phyloP scores from a whole-genome alignment of 2,888 invertebrate genomes.

The Caenorhabditis sp. region DNA sequence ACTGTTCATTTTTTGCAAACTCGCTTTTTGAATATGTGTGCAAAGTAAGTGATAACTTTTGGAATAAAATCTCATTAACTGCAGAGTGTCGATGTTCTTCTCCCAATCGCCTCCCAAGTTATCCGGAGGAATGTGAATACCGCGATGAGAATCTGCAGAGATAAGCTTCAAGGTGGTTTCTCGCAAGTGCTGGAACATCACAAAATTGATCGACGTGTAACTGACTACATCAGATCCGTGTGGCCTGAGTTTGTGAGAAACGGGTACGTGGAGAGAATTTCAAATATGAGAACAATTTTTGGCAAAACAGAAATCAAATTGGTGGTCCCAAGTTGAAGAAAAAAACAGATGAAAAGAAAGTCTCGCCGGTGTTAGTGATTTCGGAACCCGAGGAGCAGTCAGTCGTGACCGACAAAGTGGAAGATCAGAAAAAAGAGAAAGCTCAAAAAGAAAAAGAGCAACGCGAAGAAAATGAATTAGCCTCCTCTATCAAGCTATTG shows the following conservation, averaged over 20 bases:
- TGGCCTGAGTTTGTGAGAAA: constrained; percentile 69
- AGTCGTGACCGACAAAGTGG: background rate
- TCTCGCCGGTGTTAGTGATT: background rate
- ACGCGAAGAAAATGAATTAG: constrained; percentile 32
- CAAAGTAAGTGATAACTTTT: constrained; percentile 52
- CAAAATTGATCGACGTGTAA: constrained; percentile 66
- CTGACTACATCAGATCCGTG: constrained; percentile 60
- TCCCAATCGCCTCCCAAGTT: constrained; percentile 7
- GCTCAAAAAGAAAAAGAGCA: constrained; percentile 24
- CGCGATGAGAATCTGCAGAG: constrained; percentile 44
- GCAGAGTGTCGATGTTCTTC: constrained; percentile 38
- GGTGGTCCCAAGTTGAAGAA: background rate
- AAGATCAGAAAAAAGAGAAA: constrained; percentile 20
- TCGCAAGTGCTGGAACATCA: constrained; percentile 64
- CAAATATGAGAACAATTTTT: background rate
- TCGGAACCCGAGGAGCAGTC: background rate
- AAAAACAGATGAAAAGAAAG: background rate
- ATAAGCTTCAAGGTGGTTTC: constrained; percentile 26
- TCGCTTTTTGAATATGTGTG: constrained; percentile 64
- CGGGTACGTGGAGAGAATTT: background rate
- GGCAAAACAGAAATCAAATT: background rate
- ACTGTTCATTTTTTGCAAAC: constrained; percentile 56
- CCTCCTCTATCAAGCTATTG: constrained; percentile 25
- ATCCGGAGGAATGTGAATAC: constrained; percentile 49
- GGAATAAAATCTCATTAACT: too few species aligned